Evolutionary conservation across 2,113 vertebrate genomes (phyloP), one percentile per base, ranked within the genome.

Genomic region (Bubo bubo): DNA sequence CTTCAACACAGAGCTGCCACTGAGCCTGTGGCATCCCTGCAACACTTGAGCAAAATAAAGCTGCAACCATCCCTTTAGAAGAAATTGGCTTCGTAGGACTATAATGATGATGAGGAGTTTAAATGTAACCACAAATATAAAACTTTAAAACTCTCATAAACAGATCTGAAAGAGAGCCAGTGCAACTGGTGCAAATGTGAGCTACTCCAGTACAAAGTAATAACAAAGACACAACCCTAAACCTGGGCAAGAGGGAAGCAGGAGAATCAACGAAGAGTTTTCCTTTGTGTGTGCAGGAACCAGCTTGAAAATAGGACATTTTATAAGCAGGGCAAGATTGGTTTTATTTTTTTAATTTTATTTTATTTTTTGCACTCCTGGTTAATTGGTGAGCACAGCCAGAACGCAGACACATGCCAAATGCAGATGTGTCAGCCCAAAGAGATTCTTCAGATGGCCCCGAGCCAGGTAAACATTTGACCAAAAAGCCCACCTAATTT

Each of bases 401-500:
- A 91, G 81, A 91, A 41, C 4, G 8, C 88, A 91, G 88, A 60
- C 91, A 85, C 91, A 81, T 55, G 92, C 97, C 94, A 98, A 98
- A 95, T 34, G 93, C 93, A 95, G 93, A 98, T 97, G 96, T 98
- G 97, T 96, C 96, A 94, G 97, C 95, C 94, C 97, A 95, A 97
- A 71, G 90, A 95, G 88, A 90, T 86, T 96, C 97, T 93, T 96
- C 79, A 80, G 34, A 75, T 97, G 97, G 97, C 95, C 58, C 22
- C 0, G 4, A 55, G 97, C 97, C 98, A 98, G 96, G 95, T 97
- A 98, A 98, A 98, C 90, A 93, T 95, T 88, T 95, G 95, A 95
- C 95, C 79, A 72, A 87, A 96, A 96, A 98, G 96, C 92, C 96
- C 95, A 96, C 93, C 97, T 98, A 93, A 98, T 98, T 98, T 97